A percentile compares a stretch with the other conserved stretches of the same genome.
Evolutionary conservation across 2,888 invertebrate genomes (phyloP).

Genomic region (Cacoxenus indagator): DNA sequence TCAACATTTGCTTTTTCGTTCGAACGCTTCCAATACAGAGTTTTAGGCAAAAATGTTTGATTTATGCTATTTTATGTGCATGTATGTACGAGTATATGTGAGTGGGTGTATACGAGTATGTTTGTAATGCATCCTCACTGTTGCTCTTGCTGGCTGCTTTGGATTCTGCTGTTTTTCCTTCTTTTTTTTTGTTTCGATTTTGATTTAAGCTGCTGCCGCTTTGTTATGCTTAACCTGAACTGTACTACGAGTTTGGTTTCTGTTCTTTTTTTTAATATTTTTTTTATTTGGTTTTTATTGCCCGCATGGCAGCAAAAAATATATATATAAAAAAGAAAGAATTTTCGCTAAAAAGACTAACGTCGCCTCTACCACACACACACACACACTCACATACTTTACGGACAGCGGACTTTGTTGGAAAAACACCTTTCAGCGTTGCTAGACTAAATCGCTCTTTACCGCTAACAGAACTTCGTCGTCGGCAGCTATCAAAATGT

Average conservation of each 20-base stretch:
- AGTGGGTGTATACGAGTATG: too few relatives aligned
- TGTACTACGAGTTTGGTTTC: neutral
- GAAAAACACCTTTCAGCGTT: too few relatives aligned
- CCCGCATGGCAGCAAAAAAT: neutral
- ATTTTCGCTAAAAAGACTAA: too few relatives aligned
- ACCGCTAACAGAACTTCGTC: too few relatives aligned
- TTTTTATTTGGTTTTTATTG: neutral
- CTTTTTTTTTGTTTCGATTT: neutral
- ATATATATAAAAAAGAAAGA: neutral
- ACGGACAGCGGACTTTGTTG: too few relatives aligned
- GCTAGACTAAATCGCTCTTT: too few relatives aligned
- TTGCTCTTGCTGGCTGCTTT: neutral
- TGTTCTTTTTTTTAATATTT: neutral
- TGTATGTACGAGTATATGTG: neutral
- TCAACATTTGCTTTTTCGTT: neutral
- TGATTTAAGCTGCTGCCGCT: too few relatives aligned
- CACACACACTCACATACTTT: neutral
- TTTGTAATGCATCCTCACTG: neutral
- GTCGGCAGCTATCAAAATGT: conserved; percentile 43
- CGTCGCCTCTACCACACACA: neutral
- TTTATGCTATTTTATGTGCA: conserved; percentile 28
- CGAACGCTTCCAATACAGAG: neutral
- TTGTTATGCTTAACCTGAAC: neutral
- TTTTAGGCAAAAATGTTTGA: conserved; percentile 28
- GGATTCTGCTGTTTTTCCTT: neutral